Evolutionary conservation across 2,888 invertebrate species (phyloP), one percentile per base, ranked within the genome.

Genomic region (Nomada fucata): DNA sequence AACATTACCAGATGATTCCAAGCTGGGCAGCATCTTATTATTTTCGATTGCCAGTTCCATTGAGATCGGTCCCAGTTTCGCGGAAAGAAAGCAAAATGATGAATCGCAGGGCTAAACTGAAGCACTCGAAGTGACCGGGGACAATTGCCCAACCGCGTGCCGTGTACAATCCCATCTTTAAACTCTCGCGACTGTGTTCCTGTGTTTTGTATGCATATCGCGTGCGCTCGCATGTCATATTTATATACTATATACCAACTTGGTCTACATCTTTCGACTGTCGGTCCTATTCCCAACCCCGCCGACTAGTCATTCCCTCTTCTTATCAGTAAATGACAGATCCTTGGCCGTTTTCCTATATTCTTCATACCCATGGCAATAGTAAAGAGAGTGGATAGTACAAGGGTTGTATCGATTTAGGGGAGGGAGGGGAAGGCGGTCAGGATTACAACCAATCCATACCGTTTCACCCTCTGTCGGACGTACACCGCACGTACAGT

Each of bases 361-460:
- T 86, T 83, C 77, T 78, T 81, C 88, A 89, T 89, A 90, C 87
- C 87, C 88, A 84, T 91, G 92, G 92, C 91, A 91, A 90, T 91
- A 90, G 91, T 90, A 89, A 91, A 89, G 91, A 90, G 90, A 91
- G 91, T 92, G 90, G 91, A 91, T 91, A 92, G 92, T 90, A 91
- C 90, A 91, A 91, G 89, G 88, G 89, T 84, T 90, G 88, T 87
- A 88, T 88, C 87, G 85, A 86, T 89, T 87, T 85, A 65, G 75
- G 82, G 64, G 73, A 70, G 64, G 63, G 67, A 74, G 80, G 86
- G 86, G 78, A 81, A 85, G 85, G 87, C 83, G 86, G 86, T 81
- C 83, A 85, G 69, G 79, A 86, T 85, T 82, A 76, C 81, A 80
- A 76, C 80, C 82, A 88, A 84, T 87, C 86, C 83, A 68, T 76